Conservation (phyloP, 37 sponge, comb jelly and placozoan genomes). For the Cladorhizidae sp. region DNA sequence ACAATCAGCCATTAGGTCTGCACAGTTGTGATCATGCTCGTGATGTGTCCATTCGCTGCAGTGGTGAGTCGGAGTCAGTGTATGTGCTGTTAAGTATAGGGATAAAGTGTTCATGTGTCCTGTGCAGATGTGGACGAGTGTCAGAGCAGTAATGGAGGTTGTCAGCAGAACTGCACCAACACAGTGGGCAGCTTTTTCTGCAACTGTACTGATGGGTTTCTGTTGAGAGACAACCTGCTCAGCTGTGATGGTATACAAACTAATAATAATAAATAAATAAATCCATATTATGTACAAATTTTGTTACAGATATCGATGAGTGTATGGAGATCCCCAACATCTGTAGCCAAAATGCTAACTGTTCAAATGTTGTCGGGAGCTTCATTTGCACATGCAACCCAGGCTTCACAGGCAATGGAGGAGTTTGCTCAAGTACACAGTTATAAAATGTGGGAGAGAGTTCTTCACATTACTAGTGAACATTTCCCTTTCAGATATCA, state of each 20-base stretch:
- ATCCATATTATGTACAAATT: neutral
- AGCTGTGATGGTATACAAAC: neutral
- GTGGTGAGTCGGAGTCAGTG: constrained; percentile 9
- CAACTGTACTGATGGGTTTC: neutral
- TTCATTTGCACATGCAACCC: constrained; percentile 25
- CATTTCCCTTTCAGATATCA: too few relatives aligned
- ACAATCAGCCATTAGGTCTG: neutral
- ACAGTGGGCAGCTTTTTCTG: constrained; percentile 40
- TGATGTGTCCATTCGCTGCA: too few relatives aligned
- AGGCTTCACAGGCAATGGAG: constrained; percentile 21
- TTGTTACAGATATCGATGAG: constrained; percentile 31
- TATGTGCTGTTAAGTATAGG: constrained; percentile 8
- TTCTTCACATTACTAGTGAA: too few relatives aligned
- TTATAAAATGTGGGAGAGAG: neutral
- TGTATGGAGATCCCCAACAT: neutral
- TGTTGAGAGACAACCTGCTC: neutral
- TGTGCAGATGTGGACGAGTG: too few relatives aligned
- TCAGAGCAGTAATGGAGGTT: constrained; percentile 30
- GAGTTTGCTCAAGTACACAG: neutral
- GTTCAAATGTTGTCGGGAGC: constrained; percentile 49
- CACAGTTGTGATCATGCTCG: constrained; percentile 20
- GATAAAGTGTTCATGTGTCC: too few relatives aligned
- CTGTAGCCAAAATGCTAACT: constrained; percentile 33
- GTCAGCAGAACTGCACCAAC: constrained; percentile 37
- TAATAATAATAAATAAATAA: too few relatives aligned